Evolutionary conservation across 92 coral and sea anemone genomes (phyloP), one percentile per base, ranked within the genome.

Genomic region (Paramuricea clavata): DNA sequence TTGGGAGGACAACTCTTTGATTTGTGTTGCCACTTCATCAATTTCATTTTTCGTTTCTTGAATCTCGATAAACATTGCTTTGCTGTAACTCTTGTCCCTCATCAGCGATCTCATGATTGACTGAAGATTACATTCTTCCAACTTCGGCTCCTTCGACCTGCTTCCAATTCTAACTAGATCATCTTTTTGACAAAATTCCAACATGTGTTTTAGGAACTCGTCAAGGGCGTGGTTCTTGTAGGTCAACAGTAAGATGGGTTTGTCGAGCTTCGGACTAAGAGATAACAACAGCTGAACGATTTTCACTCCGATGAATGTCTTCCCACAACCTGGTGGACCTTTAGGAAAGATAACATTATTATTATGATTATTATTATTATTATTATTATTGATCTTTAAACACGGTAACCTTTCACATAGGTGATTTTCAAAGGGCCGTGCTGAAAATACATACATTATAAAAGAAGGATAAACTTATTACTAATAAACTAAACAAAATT

Each of bases 141-240:
- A 77, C 56, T 82, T 21, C 12, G 80, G 80, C 65, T 82, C 87
- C 28, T 82, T 82, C 16, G 87, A 82, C 65, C 87, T 82, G 23
- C 87, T 77, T 5, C 87, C 87, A 39, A 82, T 82, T 2, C 87
- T 32, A 6, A 82, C 87, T 10, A 82, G 56, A 54, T 82, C 79
- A 32, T 82, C 64, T 68, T 6, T 65, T 0, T 21, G 30, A 28
- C 87, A 82, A 34, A 82, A 82, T 19, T 82, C 61, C 23, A 82
- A 49, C 87, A 82, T 82, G 79, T 47, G 72, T 47, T 65, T 68
- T 15, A 82, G 62, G 87, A 82, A 82, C 56, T 82, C 87, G 79
- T 82, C 87, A 21, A 82, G 65, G 11, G 87, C 87, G 62, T 82
- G 87, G 81, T 82, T 82, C 81, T 82, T 82, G 87, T 82, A 82